Base-by-base conservation (phyloP, 37 sponge, comb jelly and placozoan genomes). In the Theonella swinhoei region DNA sequence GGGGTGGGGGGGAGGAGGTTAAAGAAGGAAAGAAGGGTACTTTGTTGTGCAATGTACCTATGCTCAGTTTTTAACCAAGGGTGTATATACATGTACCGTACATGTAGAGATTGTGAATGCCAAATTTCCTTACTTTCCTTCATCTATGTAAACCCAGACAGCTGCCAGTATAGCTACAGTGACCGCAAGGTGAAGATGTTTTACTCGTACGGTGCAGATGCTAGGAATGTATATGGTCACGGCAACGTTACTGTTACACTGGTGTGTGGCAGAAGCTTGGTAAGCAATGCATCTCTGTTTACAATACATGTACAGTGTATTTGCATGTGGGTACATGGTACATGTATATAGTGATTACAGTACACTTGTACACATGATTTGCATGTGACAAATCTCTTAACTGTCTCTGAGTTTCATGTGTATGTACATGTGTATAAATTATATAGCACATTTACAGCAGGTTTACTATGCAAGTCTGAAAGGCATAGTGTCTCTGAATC, bases 201-300 rank as follows among this genome's bases (percentile, higher is more conserved):
- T 28, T 84, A 43, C 26, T 42, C 38, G 28, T 90, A 77, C 64
- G 42, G 77, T 24, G 28, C 17, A 7, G 47, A 25, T 14, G 85
- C 64, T 22, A 47, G 3, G 0, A 47, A 47, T 2, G 39, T n/a
- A 1, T 93, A 63, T 78, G 83, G 82, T 0, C 14, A 54, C 1
- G 82, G 86, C 23, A 77, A 80, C 42, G 89, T 88, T 8, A 77
- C 89, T 32, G 41, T 93, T 37, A 88, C 83, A 17, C 78, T 93
- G 0, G 74, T 85, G 5, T 93, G 93, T 77, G 93, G 93, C 5
- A 42, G 64, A 34, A 68, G 75, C 17, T 34, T 92, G 88, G 92
- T 92, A 39, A 69, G 83, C 68, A 64, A 24, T n/a, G n/a, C n/a
- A n/a, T n/a, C n/a, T n/a, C n/a, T n/a, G n/a, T n/a, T 64, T 26